A percentile compares a stretch with the other conserved stretches of the same genome.
Evolutionary conservation across 2,888 invertebrate species (phyloP).

Genomic region (Heliconius sara): DNA sequence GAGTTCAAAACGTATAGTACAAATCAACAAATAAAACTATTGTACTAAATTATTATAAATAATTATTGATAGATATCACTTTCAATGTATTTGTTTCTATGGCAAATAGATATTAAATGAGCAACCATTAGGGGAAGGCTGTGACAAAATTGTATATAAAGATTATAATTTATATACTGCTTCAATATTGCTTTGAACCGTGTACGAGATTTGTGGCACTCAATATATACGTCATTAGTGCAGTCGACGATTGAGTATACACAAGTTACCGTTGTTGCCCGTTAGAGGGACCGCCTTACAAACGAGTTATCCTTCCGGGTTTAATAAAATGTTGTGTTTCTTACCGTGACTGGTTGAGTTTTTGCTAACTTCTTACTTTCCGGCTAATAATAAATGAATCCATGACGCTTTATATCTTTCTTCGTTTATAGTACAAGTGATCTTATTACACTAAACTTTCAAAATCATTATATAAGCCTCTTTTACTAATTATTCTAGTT

Average conservation of each 20-base stretch:
- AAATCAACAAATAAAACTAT: no score
- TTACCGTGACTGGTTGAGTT: slow-evolving; percentile 44
- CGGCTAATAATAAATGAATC: slow-evolving; percentile 7
- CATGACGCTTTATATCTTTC: neutral
- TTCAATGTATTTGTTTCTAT: no score
- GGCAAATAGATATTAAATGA: no score
- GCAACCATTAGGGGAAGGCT: neutral
- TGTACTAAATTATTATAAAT: no score
- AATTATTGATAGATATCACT: no score
- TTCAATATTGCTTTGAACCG: no score
- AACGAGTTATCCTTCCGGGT: slow-evolving; percentile 56
- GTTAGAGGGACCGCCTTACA: slow-evolving; percentile 56
- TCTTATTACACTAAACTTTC: no score
- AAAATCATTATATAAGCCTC: no score
- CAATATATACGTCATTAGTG: slow-evolving; percentile 51
- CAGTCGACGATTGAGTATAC: slow-evolving; percentile 58
- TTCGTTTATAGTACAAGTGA: neutral
- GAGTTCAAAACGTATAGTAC: no score
- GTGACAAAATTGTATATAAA: neutral
- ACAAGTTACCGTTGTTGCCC: slow-evolving; percentile 60
- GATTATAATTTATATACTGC: no score
- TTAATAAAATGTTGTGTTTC: slow-evolving; percentile 44
- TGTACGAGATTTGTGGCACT: slow-evolving; percentile 22
- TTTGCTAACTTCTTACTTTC: slow-evolving; percentile 30
- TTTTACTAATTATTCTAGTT: no score